Conservation (phyloP, 2,888 invertebrate species). For the Epinotia brunnichana region DNA sequence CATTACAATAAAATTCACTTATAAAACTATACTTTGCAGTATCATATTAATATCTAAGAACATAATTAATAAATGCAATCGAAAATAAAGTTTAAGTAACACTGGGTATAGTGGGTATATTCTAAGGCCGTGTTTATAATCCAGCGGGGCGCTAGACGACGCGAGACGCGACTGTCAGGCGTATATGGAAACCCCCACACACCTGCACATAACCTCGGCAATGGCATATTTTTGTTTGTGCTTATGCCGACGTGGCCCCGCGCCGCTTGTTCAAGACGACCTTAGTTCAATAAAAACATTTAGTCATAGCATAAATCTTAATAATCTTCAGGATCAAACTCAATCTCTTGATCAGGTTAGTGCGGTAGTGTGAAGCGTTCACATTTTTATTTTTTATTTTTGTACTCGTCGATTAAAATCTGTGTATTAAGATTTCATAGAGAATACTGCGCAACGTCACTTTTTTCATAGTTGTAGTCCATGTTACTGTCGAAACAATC, state of each 20-base stretch:
- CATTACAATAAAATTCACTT: neutral
- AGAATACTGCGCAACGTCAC: too few species aligned
- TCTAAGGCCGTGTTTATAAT: neutral
- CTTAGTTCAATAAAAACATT: neutral
- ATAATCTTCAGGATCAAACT: neutral
- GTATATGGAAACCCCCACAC: neutral
- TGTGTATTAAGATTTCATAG: too few species aligned
- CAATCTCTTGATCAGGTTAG: too few species aligned
- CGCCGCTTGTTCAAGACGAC: neutral
- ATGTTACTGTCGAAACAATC: too few species aligned
- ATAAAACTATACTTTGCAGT: neutral
- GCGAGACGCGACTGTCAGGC: neutral
- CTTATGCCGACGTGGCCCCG: neutral
- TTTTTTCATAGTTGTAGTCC: too few species aligned
- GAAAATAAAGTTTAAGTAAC: neutral
- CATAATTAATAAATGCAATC: slow-evolving; percentile 6
- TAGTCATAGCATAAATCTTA: neutral
- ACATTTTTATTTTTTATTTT: too few species aligned
- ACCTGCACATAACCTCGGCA: neutral
- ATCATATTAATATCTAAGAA: neutral
- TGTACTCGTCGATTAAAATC: too few species aligned
- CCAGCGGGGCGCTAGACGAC: neutral
- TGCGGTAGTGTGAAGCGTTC: too few species aligned
- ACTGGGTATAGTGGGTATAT: neutral
- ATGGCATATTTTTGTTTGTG: neutral